Evolutionary conservation across 2,888 invertebrate species (phyloP).

Genomic region (Dendrolimus houi): DNA sequence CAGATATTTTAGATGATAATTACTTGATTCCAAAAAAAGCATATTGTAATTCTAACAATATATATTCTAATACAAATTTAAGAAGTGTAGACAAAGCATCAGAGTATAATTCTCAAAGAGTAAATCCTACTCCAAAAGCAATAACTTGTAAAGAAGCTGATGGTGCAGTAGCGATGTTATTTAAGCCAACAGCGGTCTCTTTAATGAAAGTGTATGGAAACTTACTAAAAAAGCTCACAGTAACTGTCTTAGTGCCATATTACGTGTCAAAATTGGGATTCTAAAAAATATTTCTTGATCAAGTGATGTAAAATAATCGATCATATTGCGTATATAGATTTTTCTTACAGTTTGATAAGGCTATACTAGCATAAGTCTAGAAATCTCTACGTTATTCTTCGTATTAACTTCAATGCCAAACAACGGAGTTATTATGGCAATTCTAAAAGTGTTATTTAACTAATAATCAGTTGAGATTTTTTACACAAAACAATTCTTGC

Average conservation of each 20-base stretch:
- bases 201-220: constrained; percentile 33
- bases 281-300: neutral
- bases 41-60: constrained; percentile 7
- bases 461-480: no score
- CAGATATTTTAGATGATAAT: constrained; percentile 31
- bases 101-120: constrained; percentile 17
- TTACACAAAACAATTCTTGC: no score
- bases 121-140: constrained; percentile 15
- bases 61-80: constrained; percentile 10
- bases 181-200: constrained; percentile 37
- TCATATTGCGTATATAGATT: no score
- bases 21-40: constrained; percentile 13
- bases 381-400: no score
- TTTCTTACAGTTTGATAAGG: no score
- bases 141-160: constrained; percentile 21
- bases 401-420: no score
- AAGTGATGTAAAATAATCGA: no score
- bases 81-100: constrained; percentile 12
- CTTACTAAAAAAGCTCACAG: constrained; percentile 33
- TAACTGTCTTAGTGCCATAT: constrained; percentile 38
- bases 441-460: no score
- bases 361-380: no score
- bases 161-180: constrained; percentile 28
- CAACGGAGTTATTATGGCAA: no score
- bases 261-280: constrained; percentile 27